These are phyloP conservation scores for Eidolon dupreanum DNA, from an alignment of 2,797 vertebrate genomes.

Conservation along the genomic window DNA sequence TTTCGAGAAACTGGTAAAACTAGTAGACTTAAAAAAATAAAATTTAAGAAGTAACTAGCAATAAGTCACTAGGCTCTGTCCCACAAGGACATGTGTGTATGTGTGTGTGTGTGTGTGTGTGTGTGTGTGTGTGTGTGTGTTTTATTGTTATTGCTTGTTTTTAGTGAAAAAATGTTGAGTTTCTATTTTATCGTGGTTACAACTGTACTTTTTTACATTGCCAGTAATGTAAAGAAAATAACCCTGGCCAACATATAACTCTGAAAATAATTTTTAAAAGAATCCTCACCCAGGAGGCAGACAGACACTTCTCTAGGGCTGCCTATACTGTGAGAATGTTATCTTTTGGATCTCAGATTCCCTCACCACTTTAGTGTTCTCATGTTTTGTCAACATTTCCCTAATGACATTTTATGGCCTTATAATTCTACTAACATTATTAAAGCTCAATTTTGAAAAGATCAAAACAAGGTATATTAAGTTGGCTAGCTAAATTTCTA, in stretches of 20 bases:
- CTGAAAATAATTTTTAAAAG: not conserved
- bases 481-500: not conserved
- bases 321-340: not conserved
- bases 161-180: not conserved
- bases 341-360: not conserved
- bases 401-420: not conserved
- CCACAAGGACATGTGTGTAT: not conserved
- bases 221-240: not conserved
- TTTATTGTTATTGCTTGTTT: not conserved
- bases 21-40: not conserved
- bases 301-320: not conserved
- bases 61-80: not conserved
- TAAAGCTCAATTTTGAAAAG: not conserved
- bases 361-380: not conserved
- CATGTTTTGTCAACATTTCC: not conserved
- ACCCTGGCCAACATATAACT: not conserved
- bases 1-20: not conserved
- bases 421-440: not conserved
- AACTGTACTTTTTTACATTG: not conserved
- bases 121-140: too few relatives aligned
- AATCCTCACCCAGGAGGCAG: not conserved
- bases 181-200: not conserved
- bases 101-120: too few relatives aligned
- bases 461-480: not conserved
- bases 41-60: not conserved